phyloP scores from a whole-genome alignment of 1,140 invertebrate species.

The Helicorthomorpha holstii region DNA sequence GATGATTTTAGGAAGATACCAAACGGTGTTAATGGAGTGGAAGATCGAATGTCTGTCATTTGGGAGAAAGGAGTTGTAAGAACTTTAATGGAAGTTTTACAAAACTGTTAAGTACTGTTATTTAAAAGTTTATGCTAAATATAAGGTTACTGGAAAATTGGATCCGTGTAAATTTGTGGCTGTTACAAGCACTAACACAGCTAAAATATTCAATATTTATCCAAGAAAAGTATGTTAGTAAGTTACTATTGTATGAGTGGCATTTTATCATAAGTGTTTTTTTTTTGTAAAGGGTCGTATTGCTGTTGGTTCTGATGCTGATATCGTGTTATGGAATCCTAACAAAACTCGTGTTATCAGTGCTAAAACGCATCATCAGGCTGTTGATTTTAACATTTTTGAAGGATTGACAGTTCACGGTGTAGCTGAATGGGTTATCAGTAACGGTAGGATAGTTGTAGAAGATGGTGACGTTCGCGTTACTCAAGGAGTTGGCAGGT shows the following conservation, averaged over 20 bases:
- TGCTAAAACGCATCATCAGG: conserved; percentile 80
- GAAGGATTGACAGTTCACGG: conserved; percentile 58
- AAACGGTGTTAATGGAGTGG: conserved; percentile 92
- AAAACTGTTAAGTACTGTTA: neutral
- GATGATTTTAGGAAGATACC: conserved; percentile 93
- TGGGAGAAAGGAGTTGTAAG: conserved; percentile 93
- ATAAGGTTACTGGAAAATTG: conserved; percentile 51
- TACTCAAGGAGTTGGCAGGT: conserved; percentile 66
- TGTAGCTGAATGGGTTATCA: conserved; percentile 74
- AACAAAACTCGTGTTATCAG: conserved; percentile 69
- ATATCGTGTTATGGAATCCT: conserved; percentile 94
- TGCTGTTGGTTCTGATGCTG: conserved; percentile 85
- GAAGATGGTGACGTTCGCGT: conserved; percentile 75
- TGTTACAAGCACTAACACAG: conserved; percentile 88
- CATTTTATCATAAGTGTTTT: neutral
- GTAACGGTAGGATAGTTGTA: conserved; percentile 73
- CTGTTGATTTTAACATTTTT: conserved; percentile 95
- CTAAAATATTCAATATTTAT: conserved; percentile 96
- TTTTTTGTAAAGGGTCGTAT: conserved; percentile 53
- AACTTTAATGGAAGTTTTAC: too few species aligned
- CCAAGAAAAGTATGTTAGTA: conserved; percentile 53
- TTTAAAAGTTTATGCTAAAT: conserved; percentile 4
- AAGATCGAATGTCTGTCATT: conserved; percentile 86
- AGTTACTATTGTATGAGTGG: neutral
- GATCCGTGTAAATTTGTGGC: conserved; percentile 88